Conservation (phyloP, 2,797 vertebrate species). For the Enteromius thamalakanensis region DNA sequence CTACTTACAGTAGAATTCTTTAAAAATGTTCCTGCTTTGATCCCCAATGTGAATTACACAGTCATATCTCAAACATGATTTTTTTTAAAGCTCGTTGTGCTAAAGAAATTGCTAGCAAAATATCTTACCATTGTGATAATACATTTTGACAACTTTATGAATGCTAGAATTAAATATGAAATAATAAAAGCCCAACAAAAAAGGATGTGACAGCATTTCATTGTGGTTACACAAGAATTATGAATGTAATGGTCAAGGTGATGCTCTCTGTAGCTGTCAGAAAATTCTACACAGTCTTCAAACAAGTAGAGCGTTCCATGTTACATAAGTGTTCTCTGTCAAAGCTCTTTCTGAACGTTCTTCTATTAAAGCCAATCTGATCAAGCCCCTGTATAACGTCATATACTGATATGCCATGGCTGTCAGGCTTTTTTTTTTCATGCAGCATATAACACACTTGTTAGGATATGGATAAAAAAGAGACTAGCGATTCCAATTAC, state of each 20-base stretch:
- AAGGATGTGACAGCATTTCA: background rate
- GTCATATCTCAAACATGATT: background rate
- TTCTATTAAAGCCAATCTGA: background rate
- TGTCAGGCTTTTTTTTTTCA: background rate
- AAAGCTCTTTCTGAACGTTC: background rate
- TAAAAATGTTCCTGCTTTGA: background rate
- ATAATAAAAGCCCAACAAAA: background rate
- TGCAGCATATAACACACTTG: background rate
- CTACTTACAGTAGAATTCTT: background rate
- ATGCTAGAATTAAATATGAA: background rate
- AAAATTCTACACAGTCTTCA: conserved; percentile 4
- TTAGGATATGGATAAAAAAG: too few species aligned
- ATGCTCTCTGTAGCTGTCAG: conserved; percentile 8
- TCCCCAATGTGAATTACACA: background rate
- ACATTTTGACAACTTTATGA: background rate
- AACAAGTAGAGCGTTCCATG: background rate
- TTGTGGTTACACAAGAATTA: background rate
- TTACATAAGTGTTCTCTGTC: conserved; percentile 7
- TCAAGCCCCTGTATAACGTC: background rate
- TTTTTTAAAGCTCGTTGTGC: background rate
- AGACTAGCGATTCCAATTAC: too few species aligned
- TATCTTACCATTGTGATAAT: background rate
- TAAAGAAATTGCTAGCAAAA: background rate
- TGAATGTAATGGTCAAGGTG: conserved; percentile 21
- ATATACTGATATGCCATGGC: background rate